phyloP scores from a whole-genome alignment of 1,140 invertebrate genomes.

The Lasioglossum albipes region DNA sequence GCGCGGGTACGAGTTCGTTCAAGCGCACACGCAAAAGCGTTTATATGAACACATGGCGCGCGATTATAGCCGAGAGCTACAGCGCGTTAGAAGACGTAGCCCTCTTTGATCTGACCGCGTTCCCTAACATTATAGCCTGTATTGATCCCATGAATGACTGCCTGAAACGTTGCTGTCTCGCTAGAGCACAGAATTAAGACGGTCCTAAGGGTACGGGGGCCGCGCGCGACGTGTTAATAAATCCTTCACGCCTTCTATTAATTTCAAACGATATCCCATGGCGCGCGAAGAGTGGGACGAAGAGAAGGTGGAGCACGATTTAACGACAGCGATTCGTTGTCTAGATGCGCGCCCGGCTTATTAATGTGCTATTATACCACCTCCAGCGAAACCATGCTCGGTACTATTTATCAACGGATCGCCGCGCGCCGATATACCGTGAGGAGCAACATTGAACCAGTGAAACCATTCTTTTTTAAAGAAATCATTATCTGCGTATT shows the following conservation, averaged over 20 bases:
- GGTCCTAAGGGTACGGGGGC: not conserved
- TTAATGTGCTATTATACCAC: not conserved
- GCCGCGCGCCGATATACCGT: not conserved
- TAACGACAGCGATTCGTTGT: not conserved
- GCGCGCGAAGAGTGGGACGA: not conserved
- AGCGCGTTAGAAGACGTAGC: conserved; percentile 37
- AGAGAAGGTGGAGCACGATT: not conserved
- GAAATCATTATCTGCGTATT: too few relatives aligned
- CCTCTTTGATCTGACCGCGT: conserved; percentile 44
- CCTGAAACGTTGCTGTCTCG: not conserved
- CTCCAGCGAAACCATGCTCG: not conserved
- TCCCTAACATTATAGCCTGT: conserved; percentile 19
- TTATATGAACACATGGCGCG: conserved; percentile 15
- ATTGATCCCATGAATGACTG: conserved; percentile 21
- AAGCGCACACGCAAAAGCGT: conserved; percentile 5
- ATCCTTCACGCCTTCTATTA: conserved; percentile 3
- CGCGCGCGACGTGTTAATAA: not conserved
- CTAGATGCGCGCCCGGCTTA: not conserved
- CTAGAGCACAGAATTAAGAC: conserved; percentile 24
- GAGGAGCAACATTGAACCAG: too few relatives aligned
- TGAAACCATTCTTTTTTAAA: too few relatives aligned
- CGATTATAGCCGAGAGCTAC: conserved; percentile 47
- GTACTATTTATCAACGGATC: not conserved
- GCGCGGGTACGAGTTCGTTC: not conserved
- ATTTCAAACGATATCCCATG: conserved; percentile 6